Evolutionary conservation across 2,888 invertebrate genomes (phyloP), one percentile per base, ranked within the genome.

Genomic region (Cryptus viduatorius): DNA sequence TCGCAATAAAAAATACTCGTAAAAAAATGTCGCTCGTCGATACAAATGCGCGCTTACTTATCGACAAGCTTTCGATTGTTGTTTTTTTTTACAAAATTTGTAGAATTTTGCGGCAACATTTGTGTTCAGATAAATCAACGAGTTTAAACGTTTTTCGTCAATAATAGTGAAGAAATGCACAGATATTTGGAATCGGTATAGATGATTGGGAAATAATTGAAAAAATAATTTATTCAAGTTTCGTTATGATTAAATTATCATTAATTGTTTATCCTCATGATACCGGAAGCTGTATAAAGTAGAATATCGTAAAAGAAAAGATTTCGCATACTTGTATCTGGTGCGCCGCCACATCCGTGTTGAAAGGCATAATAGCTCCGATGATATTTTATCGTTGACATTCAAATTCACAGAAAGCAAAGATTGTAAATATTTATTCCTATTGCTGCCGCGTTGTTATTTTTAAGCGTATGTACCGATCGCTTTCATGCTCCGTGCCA

Each of bases 271-370:
- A 5, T 61, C 16, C 44, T 50, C 10, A 72, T 1, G 8, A 19
- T 1, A 68, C 31, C 12, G 14, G 24, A 3, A 42, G 24, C 16
- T 64, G 37, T 42, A 7, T 46, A 7, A 68, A 56, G 29, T 61
- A 79, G 83, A 71, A 53, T 12, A 29, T 29, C 3, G 59, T 12
- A 29, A 59, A 59, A 24, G 24, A 29, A 14, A 1, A 59, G 82
- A 3, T 19, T 12, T 19, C 53, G 44, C 84, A 10, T 89, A 94
- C 95, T 92, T 95, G 95, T 84, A 96, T 96, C 94, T 96, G 96
- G 88, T 96, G 96, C 1, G 97, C 97, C 71, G 97, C 96, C 59
- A 96, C 96, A 94, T 97, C 97, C 88, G 96, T 96, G 72, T 97
- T 96, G 87, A 97, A 95, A 14, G 97, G 96, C 97, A 97, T 97